These are phyloP conservation scores for Procapra przewalskii DNA, from an alignment of 2,113 vertebrate genomes.

Conservation along the genomic window DNA sequence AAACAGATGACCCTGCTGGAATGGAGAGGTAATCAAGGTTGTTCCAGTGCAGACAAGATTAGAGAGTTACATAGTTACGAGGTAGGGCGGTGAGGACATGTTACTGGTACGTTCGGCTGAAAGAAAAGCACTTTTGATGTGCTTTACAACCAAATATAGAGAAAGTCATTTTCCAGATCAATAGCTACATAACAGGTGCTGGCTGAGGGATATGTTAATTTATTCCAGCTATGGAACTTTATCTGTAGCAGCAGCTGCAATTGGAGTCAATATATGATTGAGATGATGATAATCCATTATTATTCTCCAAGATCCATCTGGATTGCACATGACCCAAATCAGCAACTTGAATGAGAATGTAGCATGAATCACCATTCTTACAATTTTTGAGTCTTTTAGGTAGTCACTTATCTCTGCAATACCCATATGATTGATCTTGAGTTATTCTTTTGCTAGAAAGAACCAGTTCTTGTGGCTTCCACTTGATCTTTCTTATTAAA, in stretches of 20 bases:
- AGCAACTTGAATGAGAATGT: not conserved
- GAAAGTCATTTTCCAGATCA: slow-evolving; percentile 4
- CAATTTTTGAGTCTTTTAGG: not conserved
- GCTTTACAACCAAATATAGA: not conserved
- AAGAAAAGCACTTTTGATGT: not conserved
- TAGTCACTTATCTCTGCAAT: not conserved
- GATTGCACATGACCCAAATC: not conserved
- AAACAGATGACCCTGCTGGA: not conserved
- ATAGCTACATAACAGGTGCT: not conserved
- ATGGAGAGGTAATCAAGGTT: not conserved
- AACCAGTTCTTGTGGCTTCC: not conserved
- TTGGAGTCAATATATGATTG: not conserved
- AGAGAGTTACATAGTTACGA: not conserved
- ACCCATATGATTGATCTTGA: not conserved
- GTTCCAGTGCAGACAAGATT: not conserved
- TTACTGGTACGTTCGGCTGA: not conserved
- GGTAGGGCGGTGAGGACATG: not conserved
- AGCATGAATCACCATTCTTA: not conserved
- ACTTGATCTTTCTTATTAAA: not conserved
- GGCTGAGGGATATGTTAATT: not conserved
- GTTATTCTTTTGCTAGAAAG: not conserved
- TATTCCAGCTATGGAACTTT: not conserved
- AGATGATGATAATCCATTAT: not conserved
- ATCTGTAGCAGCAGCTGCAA: not conserved
- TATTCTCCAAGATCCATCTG: not conserved